phyloP scores from a whole-genome alignment of 2,113 vertebrate species.

The Mobula birostris region DNA sequence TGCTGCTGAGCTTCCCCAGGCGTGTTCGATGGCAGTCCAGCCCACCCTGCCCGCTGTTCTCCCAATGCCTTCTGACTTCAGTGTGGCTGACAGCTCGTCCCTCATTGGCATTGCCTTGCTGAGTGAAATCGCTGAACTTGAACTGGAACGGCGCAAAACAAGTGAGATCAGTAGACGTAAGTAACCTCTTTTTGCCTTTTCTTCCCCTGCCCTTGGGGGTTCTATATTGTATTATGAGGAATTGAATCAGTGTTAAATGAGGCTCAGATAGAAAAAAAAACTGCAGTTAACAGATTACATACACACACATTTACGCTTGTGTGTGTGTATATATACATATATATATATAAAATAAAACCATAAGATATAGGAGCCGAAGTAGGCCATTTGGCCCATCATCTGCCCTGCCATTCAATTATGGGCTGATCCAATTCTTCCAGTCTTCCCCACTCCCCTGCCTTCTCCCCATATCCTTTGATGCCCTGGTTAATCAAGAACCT shows the following conservation, averaged over 20 bases:
- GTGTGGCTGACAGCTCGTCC: slow-evolving; percentile 60
- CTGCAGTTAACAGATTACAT: background rate
- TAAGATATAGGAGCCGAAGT: too few relatives aligned
- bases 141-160: slow-evolving; percentile 66
- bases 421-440: too few relatives aligned
- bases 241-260: background rate
- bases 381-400: too few relatives aligned
- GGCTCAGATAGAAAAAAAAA: background rate
- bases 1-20: slow-evolving; percentile 79
- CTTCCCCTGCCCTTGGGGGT: background rate
- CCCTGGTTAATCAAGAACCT: too few relatives aligned
- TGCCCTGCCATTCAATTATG: too few relatives aligned
- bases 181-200: slow-evolving; percentile 39
- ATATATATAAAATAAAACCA: too few relatives aligned
- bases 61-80: slow-evolving; percentile 47
- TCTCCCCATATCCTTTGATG: too few relatives aligned
- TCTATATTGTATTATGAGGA: background rate
- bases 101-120: slow-evolving; percentile 87
- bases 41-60: slow-evolving; percentile 40
- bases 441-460: too few relatives aligned
- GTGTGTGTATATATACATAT: too few relatives aligned
- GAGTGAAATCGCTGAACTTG: slow-evolving; percentile 82
- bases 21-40: slow-evolving; percentile 54
- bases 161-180: slow-evolving; percentile 58
- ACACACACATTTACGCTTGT: too few relatives aligned